Conservation (phyloP, 35 echinoderm and acorn worm genomes). For the Eucidaris tribuloides region DNA sequence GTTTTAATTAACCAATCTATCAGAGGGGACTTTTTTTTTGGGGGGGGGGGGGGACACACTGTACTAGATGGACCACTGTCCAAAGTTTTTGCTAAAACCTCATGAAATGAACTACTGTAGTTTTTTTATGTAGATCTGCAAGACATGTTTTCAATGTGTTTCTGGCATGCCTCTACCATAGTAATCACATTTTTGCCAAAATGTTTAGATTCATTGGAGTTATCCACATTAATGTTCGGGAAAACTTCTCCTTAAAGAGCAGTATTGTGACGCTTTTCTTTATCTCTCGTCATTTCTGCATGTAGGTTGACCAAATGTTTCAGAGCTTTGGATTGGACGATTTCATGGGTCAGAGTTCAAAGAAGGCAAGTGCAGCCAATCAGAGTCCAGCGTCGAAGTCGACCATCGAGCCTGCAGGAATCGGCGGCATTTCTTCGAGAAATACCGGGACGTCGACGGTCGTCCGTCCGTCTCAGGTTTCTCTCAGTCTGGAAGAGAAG, state of each 20-base stretch:
- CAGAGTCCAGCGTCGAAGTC: background rate
- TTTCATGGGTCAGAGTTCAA: slow-evolving; percentile 45
- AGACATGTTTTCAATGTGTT: no score
- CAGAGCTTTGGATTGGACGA: slow-evolving; percentile 80
- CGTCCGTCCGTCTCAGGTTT: slow-evolving; percentile 36
- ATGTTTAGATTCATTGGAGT: background rate
- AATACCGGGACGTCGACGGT: background rate
- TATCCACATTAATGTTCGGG: background rate
- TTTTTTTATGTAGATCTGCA: no score
- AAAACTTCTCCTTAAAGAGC: background rate
- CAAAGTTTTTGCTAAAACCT: no score
- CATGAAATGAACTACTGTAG: no score
- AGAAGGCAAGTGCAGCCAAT: slow-evolving; percentile 56
- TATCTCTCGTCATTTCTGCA: background rate
- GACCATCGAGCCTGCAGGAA: background rate
- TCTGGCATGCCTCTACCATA: no score
- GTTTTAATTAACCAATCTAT: no score
- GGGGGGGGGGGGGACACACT: no score
- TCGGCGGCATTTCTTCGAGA: background rate
- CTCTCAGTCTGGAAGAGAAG: slow-evolving; percentile 82
- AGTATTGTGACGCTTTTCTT: background rate
- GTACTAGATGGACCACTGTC: no score
- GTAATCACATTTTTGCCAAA: background rate
- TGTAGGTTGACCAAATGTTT: slow-evolving; percentile 81
- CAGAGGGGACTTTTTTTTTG: no score